Conservation (phyloP, 2,888 invertebrate species). For the Lasioglossum leucozonium region DNA sequence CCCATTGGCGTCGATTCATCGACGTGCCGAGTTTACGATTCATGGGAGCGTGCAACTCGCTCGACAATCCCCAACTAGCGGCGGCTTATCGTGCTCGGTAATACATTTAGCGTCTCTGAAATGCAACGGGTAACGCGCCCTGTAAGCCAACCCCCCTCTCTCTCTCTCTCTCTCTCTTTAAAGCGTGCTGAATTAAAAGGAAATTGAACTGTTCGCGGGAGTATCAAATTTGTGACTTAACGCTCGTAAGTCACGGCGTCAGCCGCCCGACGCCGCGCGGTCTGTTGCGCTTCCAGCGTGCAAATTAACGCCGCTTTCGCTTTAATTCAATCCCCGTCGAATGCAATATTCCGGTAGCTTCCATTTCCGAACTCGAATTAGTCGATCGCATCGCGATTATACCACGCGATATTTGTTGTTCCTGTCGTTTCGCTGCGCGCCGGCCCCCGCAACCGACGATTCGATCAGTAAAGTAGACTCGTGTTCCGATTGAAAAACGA, state of each 20-base stretch:
- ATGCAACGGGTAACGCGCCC: neutral
- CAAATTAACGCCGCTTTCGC: constrained; percentile 37
- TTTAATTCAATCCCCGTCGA: constrained; percentile 20
- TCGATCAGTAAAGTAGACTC: neutral
- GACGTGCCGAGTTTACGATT: constrained; percentile 45
- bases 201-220: constrained; percentile 59
- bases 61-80: constrained; percentile 39
- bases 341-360: neutral
- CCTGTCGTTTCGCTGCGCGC: neutral
- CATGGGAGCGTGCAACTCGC: constrained; percentile 24
- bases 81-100: constrained; percentile 36
- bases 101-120: constrained; percentile 48
- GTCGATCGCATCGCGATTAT: neutral
- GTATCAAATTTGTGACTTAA: constrained; percentile 49
- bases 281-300: neutral
- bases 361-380: neutral
- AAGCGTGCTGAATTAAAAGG: constrained; percentile 53
- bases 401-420: neutral
- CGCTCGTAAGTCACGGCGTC: constrained; percentile 46
- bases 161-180: neutral
- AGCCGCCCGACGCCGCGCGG: neutral
- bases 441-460: neutral
- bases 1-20: neutral
- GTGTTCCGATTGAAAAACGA: neutral
- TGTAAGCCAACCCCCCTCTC: neutral